Base-by-base conservation (phyloP, 2,113 vertebrate species). In the Sinocyclocheilus rhinocerous region DNA sequence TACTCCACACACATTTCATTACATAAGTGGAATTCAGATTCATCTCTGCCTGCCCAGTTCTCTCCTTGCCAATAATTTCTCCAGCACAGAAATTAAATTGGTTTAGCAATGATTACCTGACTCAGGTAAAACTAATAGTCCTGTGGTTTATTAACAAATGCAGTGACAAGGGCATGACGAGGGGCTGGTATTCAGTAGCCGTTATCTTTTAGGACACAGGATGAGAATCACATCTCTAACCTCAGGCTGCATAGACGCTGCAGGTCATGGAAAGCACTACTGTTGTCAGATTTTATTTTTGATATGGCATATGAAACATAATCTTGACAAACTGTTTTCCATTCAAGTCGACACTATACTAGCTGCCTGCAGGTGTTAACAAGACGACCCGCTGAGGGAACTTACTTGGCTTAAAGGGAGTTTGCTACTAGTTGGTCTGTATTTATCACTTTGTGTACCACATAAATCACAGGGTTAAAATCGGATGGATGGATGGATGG, bases 101-200 rank as follows among this genome's bases (percentile, higher is more conserved):
- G 94, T 95, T 97, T 98, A 97, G 96, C 93, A 97, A 97, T 95
- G 96, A 97, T 97, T 97, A 96, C 95, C 95, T 96, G 95, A 97
- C 95, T 96, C 94, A 92, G 95, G 94, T 95, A 94, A 94, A 96
- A 95, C 94, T 92, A 93, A 94, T 96, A 96, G 97, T 95, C 93
- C 95, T 92, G 85, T 94, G 93, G 95, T 94, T 95, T 91, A 92
- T 94, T 94, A 94, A 94, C 92, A 86, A 91, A 95, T 94, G 88
- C 91, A 91, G 92, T 94, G 96, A 96, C 96, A 96, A 96, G 96
- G 96, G 94, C 94, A 92, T 91, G 91, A 93, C 91, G 93, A 93
- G 92, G 95, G 95, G 11, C 95, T 94, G 94, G 94, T 95, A 96
- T 96, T 95, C 95, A 96, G 96, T 94, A 95, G 89, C 93, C 94